These are phyloP conservation scores for Echiichthys vipera DNA, from an alignment of 2,797 vertebrate species.

Conservation along the genomic window DNA sequence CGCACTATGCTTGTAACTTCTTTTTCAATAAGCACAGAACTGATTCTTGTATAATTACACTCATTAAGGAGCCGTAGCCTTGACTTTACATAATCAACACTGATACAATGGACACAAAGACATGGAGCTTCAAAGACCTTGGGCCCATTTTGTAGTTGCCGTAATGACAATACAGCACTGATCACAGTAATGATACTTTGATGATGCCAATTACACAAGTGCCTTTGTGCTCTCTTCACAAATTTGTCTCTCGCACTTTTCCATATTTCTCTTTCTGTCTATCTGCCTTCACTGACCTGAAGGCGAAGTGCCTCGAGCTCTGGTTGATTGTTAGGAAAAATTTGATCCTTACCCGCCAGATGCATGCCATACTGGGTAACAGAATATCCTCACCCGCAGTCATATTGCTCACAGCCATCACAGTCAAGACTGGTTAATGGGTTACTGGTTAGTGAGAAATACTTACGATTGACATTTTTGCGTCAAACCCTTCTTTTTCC, in stretches of 20 bases:
- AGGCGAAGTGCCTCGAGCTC: slow-evolving; percentile 12
- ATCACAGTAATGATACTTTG: slow-evolving; percentile 71
- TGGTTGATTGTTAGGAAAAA: slow-evolving; percentile 26
- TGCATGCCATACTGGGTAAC: slow-evolving; percentile 6
- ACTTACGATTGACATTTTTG: slow-evolving; percentile 2
- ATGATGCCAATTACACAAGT: slow-evolving; percentile 67
- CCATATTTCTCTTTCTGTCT: neutral
- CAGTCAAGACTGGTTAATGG: slow-evolving; percentile 12
- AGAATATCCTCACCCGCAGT: slow-evolving; percentile 15
- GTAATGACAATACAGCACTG: slow-evolving; percentile 51
- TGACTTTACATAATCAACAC: slow-evolving; percentile 47
- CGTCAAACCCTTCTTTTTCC: neutral
- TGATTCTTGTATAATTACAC: slow-evolving; percentile 59
- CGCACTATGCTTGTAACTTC: neutral
- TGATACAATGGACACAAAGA: slow-evolving; percentile 60
- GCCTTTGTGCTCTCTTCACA: slow-evolving; percentile 35
- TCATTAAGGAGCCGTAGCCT: slow-evolving; percentile 56
- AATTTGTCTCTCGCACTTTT: neutral
- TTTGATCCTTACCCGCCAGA: slow-evolving; percentile 10
- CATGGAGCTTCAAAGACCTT: slow-evolving; percentile 38
- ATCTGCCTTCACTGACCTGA: slow-evolving; percentile 25
- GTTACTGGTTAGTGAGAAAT: too few species aligned
- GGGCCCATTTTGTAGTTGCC: slow-evolving; percentile 19
- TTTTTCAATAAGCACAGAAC: slow-evolving; percentile 23
- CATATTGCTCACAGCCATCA: neutral